Evolutionary conservation across 2,888 invertebrate species (phyloP).

Genomic region (Lapara coniferarum): DNA sequence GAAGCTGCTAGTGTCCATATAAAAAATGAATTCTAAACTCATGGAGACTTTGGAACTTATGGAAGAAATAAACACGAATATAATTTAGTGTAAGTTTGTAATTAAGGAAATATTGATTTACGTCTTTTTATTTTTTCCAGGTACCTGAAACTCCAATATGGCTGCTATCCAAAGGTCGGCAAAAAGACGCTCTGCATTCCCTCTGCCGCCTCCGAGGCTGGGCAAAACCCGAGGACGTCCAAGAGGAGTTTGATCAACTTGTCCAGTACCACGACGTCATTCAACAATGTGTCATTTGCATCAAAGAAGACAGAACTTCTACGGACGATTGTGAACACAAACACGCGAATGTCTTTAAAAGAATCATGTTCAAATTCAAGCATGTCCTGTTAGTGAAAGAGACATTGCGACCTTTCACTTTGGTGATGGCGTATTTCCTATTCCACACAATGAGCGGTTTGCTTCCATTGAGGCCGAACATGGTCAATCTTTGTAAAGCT

Average conservation of each 20-base stretch:
- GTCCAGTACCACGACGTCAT: constrained; percentile 69
- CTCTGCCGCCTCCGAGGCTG: constrained; percentile 84
- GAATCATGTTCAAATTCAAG: constrained; percentile 55
- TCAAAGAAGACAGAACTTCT: constrained; percentile 54
- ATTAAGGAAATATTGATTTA: not conserved
- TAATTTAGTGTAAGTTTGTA: not conserved
- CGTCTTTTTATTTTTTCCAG: constrained; percentile 50
- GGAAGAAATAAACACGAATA: not conserved
- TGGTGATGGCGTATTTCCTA: constrained; percentile 81
- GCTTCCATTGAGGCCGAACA: constrained; percentile 78
- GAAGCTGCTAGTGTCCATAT: too few relatives aligned
- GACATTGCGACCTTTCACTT: constrained; percentile 76
- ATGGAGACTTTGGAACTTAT: too few relatives aligned
- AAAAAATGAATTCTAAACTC: not conserved
- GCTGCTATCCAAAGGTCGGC: constrained; percentile 82
- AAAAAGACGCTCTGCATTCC: constrained; percentile 78
- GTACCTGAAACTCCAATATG: constrained; percentile 85
- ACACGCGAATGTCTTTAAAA: constrained; percentile 52
- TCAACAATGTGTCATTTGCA: constrained; percentile 64
- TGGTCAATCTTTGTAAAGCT: constrained; percentile 81
- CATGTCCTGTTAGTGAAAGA: constrained; percentile 77
- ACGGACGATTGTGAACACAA: constrained; percentile 56
- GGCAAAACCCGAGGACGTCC: constrained; percentile 77
- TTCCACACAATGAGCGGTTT: constrained; percentile 80
- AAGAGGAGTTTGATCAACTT: constrained; percentile 77